Base-by-base conservation (phyloP, 2,888 invertebrate species). In the Plagodis dolabraria region DNA sequence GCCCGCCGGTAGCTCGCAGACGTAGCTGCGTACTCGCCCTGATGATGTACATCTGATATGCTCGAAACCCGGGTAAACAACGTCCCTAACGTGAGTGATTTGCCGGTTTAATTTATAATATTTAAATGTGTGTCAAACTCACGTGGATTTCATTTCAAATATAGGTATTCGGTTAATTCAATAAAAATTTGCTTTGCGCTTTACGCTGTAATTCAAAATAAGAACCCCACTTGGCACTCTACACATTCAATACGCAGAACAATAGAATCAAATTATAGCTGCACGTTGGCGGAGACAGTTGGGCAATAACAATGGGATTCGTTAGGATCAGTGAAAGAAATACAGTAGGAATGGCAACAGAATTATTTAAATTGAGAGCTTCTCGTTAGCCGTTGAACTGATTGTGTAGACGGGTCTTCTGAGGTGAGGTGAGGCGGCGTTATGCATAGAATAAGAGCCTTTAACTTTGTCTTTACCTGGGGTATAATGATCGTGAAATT, bases 301-400 rank as follows among this genome's bases (percentile, higher is more conserved):
- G 62, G 60, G 57, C 57, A 65, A 67, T 64, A 67, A 69, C 67
- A 69, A 69, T 67, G 64, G 52, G 62, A 62, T 64, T 69, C 69
- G 69, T 69, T 69, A 69, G 69, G 60, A 64, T 58, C 58, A 11
- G 47, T 60, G 63, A 67, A 69, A 67, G 63, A 69, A 69, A 64
- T 63, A 69, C 60, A 69, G 51, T 60, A 57, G 47, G 58, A 58
- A 65, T 52, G 48, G 60, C 60, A 63, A 64, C 55, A 48, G 58
- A 67, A 63, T 69, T 63, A 65, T 63, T 61, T 64, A 65, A 67
- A 67, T 67, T 67, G 64, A 63, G 64, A 54, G 65, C 58, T 62
- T 64, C 64, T 68, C 63, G 67, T 68, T 65, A 63, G 62, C 35
- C 52, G 42, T 35, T 63, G 58, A 68, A 64, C 64, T 63, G 62